Conservation (phyloP, 2,888 invertebrate species). For the Nomada ruficornis region DNA sequence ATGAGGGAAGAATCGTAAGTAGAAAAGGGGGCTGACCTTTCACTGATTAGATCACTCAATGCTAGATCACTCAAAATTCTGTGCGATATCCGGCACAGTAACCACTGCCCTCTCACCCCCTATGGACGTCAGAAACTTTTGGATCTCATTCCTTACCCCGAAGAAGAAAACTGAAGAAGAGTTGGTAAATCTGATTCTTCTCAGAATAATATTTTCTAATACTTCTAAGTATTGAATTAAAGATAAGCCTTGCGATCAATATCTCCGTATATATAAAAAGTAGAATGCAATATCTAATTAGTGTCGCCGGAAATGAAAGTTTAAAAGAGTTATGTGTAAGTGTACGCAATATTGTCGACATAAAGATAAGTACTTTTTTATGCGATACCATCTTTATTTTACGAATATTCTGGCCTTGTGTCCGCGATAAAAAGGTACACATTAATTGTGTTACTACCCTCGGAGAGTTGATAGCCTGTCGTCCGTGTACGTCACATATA, state of each 20-base stretch:
- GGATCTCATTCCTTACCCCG: not conserved
- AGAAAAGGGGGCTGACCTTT: slow-evolving; percentile 44
- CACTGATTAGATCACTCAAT: slow-evolving; percentile 69
- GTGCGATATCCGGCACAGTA: slow-evolving; percentile 51
- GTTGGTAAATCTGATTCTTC: not conserved
- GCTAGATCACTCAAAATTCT: slow-evolving; percentile 56
- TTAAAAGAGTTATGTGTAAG: not conserved
- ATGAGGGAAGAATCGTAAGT: not conserved
- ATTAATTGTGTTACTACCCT: slow-evolving; percentile 9
- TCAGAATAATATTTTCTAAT: not conserved
- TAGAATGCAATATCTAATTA: not conserved
- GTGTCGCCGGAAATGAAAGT: too few relatives aligned
- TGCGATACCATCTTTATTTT: not conserved
- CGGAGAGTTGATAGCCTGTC: not conserved
- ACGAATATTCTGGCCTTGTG: not conserved
- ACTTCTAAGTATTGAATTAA: too few relatives aligned
- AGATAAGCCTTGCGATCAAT: too few relatives aligned
- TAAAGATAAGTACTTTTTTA: not conserved
- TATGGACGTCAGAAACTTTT: slow-evolving; percentile 18
- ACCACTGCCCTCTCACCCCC: slow-evolving; percentile 15
- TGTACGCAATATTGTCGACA: not conserved
- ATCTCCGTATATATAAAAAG: not conserved
- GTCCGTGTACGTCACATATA: slow-evolving; percentile 1
- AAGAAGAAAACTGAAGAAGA: not conserved
- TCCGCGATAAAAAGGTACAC: slow-evolving; percentile 7